Percentiles rank a stretch among this genome's conserved stretches.
These are phyloP conservation scores for Perca schrenkii DNA, from an alignment of 2,113 vertebrate species.

Conservation along the genomic window DNA sequence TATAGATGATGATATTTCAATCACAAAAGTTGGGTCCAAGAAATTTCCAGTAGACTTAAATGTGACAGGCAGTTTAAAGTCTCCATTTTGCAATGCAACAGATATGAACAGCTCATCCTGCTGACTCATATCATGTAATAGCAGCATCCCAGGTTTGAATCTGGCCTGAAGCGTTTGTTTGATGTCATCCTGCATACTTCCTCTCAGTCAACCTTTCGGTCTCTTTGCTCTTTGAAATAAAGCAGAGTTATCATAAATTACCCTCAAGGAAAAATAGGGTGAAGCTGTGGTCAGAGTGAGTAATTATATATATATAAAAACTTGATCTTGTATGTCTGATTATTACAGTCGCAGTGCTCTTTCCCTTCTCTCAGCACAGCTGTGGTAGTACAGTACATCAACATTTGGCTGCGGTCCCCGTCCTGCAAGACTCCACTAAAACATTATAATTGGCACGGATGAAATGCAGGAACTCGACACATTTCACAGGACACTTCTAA, in stretches of 20 bases:
- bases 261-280: not conserved
- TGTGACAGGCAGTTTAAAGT: too few species aligned
- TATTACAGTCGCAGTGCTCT: not conserved
- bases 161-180: not conserved
- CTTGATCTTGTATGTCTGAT: not conserved
- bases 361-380: not conserved
- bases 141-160: not conserved
- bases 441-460: constrained; percentile 25
- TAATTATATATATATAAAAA: not conserved
- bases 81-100: not conserved
- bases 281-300: not conserved
- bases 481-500: constrained; percentile 15
- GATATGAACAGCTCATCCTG: not conserved
- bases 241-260: not conserved
- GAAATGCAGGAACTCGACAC: constrained; percentile 1
- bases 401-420: constrained; percentile 25
- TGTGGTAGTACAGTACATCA: not conserved
- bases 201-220: not conserved
- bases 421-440: constrained; percentile 9
- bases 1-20: too few species aligned
- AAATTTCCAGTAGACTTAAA: too few species aligned
- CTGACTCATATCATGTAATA: not conserved
- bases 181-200: not conserved
- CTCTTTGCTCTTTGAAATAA: not conserved
- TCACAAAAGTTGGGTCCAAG: too few species aligned